Percentiles rank a stretch among this genome's conserved stretches.
Evolutionary conservation across 2,888 invertebrate species (phyloP).

Genomic region (Athalia circularis): DNA sequence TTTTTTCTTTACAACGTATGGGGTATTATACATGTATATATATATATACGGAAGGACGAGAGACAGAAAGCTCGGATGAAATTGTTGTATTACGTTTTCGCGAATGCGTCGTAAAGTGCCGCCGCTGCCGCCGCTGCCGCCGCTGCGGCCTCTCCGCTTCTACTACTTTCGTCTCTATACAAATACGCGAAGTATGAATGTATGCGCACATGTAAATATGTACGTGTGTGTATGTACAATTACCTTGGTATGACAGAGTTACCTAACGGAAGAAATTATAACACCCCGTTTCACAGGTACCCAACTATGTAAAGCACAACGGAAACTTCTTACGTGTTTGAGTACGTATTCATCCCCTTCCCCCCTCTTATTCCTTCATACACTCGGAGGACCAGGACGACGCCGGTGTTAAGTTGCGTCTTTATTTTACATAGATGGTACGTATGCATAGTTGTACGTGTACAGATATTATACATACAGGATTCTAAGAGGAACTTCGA

Average conservation of each 20-base stretch:
- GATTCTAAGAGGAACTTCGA: constrained; percentile 23
- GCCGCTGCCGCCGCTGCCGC: constrained; percentile 16
- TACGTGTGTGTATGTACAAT: background rate
- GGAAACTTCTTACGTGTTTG: constrained; percentile 32
- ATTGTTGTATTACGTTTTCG: constrained; percentile 27
- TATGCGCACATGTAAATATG: background rate
- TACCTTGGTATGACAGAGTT: constrained; percentile 11
- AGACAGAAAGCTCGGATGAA: constrained; percentile 21
- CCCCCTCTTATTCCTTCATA: too few relatives aligned
- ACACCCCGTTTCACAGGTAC: constrained; percentile 41
- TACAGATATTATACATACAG: background rate
- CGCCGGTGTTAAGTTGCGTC: background rate
- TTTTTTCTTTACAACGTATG: background rate
- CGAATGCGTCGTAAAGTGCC: constrained; percentile 30
- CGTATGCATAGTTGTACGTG: background rate
- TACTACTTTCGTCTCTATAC: background rate
- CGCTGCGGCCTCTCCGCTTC: background rate
- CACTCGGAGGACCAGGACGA: background rate
- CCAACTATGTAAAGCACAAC: constrained; percentile 34
- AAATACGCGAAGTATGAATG: background rate
- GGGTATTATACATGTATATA: too few relatives aligned
- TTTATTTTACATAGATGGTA: background rate
- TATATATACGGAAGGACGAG: too few relatives aligned
- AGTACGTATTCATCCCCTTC: background rate
- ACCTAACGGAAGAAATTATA: constrained; percentile 42